These are phyloP conservation scores for Hydractinia symbiolongicarpus DNA, from an alignment of 30 jellyfish, hydroid and myxozoan species.

Conservation along the genomic window DNA sequence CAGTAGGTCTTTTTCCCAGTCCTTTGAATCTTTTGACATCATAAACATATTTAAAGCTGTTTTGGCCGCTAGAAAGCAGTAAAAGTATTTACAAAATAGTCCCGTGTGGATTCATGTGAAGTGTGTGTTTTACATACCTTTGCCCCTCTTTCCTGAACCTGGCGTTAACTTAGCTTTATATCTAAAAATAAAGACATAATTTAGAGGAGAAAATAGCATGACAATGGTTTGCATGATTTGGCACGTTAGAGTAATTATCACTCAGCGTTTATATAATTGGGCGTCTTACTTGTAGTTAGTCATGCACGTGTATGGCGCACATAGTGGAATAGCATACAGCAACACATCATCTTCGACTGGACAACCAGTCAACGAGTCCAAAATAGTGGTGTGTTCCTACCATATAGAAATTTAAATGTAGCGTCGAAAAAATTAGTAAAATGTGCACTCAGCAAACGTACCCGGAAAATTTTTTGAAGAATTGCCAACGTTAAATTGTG, in stretches of 20 bases:
- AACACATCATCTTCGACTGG: conserved; percentile 72
- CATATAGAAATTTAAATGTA: neutral
- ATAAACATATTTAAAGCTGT: conserved; percentile 63
- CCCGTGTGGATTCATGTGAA: neutral
- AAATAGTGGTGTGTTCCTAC: conserved; percentile 47
- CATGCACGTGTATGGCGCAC: conserved; percentile 91
- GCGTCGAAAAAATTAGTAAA: neutral
- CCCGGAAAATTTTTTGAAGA: neutral
- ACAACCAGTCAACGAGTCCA: conserved; percentile 83
- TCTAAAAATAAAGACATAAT: conserved; percentile 21
- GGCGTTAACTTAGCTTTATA: conserved; percentile 93
- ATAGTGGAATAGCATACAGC: conserved; percentile 68
- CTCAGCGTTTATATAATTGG: neutral
- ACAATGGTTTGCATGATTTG: too few relatives aligned
- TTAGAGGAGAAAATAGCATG: too few relatives aligned
- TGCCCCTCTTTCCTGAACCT: conserved; percentile 94
- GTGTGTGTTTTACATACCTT: conserved; percentile 35
- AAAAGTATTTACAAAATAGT: neutral
- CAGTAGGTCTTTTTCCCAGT: conserved; percentile 82
- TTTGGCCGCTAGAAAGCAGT: conserved; percentile 63
- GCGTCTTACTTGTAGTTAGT: conserved; percentile 70
- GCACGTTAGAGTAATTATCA: too few relatives aligned
- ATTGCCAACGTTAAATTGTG: neutral
- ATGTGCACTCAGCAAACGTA: neutral
- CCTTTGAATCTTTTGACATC: conserved; percentile 60